Conservation (phyloP, 2,113 vertebrate genomes). For the Corynorhinus townsendii region DNA sequence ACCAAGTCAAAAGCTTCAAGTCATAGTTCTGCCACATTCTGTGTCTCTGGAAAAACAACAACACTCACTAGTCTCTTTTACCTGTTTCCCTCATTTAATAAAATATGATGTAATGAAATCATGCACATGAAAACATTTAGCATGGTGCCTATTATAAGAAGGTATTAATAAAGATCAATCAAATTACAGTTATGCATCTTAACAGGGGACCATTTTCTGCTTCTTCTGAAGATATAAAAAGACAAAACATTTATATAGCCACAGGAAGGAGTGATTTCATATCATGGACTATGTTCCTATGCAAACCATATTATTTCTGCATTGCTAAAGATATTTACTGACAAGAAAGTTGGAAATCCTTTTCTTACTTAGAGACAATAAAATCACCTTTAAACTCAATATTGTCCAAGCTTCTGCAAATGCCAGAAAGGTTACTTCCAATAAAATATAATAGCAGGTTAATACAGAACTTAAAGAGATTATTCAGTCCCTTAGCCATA, state of each 20-base stretch:
- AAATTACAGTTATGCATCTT: neutral
- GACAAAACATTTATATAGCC: neutral
- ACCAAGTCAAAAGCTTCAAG: neutral
- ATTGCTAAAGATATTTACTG: neutral
- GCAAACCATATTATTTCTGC: neutral
- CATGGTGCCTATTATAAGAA: neutral
- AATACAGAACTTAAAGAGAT: neutral
- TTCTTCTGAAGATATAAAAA: neutral
- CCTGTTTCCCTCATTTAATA: neutral
- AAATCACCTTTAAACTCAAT: slow-evolving; percentile 2
- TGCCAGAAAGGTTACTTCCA: neutral
- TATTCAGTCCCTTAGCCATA: neutral
- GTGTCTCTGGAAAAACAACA: neutral
- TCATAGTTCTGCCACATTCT: neutral
- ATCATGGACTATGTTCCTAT: neutral
- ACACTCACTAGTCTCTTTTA: neutral
- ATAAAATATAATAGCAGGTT: neutral
- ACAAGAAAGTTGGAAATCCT: neutral
- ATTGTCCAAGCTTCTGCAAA: neutral
- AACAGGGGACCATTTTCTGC: neutral
- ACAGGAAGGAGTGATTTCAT: neutral
- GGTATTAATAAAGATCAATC: neutral
- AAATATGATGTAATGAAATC: neutral
- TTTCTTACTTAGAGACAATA: neutral
- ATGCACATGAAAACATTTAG: neutral